Evolutionary conservation across 2,888 invertebrate species (phyloP).

Genomic region (Plagodis dolabraria): DNA sequence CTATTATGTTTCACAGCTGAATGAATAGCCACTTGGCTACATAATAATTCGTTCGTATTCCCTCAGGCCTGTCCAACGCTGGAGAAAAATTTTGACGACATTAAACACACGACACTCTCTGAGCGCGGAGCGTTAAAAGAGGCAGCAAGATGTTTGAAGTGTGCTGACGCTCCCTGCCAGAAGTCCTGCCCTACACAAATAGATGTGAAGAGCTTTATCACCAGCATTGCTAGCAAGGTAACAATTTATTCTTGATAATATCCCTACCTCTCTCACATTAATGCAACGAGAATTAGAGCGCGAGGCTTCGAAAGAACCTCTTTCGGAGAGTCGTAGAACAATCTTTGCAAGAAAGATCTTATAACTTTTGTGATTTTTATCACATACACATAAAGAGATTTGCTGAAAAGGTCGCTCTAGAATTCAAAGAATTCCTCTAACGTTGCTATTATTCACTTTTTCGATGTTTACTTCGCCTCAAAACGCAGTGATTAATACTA

Average conservation of each 20-base stretch:
- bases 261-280: no score
- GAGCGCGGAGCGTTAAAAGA: constrained; percentile 97
- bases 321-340: no score
- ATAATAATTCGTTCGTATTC: not conserved
- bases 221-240: constrained; percentile 97
- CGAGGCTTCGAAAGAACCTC: no score
- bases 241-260: not conserved
- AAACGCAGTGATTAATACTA: no score
- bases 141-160: constrained; percentile 95
- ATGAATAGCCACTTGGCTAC: not conserved
- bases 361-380: no score
- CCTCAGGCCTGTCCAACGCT: constrained; percentile 87
- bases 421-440: no score
- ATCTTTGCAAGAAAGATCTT: no score
- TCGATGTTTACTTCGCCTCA: no score
- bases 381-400: no score
- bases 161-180: constrained; percentile 98
- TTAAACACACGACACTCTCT: constrained; percentile 98
- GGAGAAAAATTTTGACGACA: constrained; percentile 96
- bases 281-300: no score
- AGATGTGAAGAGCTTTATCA: constrained; percentile 98
- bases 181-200: constrained; percentile 99
- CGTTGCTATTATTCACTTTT: no score
- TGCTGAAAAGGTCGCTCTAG: no score
- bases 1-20: not conserved